Evolutionary conservation across 2,797 vertebrate genomes (phyloP).

Genomic region (Rachycentron canadum): DNA sequence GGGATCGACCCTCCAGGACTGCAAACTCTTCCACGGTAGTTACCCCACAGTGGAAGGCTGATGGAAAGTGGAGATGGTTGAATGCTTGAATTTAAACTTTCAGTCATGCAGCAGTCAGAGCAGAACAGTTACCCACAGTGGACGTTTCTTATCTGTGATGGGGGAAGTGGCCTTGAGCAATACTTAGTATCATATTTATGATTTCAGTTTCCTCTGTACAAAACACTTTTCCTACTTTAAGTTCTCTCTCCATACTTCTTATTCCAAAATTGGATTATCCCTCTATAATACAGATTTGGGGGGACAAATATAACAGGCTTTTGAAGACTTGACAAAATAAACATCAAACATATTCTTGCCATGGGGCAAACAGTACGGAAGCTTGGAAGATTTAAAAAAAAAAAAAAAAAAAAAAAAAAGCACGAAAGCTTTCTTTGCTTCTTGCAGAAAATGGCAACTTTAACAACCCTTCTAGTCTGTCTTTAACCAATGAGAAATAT

Average conservation of each 20-base stretch:
- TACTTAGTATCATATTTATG: constrained; percentile 37
- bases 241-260: constrained; percentile 24
- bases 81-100: constrained; percentile 28
- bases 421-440: constrained; percentile 34
- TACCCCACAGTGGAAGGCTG: constrained; percentile 67
- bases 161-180: constrained; percentile 31
- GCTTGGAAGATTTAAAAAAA: constrained; percentile 35
- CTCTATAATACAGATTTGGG: constrained; percentile 34
- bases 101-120: neutral
- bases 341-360: constrained; percentile 58
- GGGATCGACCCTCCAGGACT: constrained; percentile 76
- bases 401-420: constrained; percentile 5
- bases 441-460: constrained; percentile 31
- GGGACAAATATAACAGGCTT: constrained; percentile 51
- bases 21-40: constrained; percentile 52
- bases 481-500: constrained; percentile 29
- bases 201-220: constrained; percentile 32
- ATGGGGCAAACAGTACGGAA: constrained; percentile 38
- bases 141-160: constrained; percentile 19
- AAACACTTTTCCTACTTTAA: constrained; percentile 33
- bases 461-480: constrained; percentile 26
- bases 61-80: constrained; percentile 26
- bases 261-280: constrained; percentile 59
- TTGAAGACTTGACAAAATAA: constrained; percentile 64
- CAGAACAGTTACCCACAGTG: constrained; percentile 9